Conservation (phyloP, 2,113 vertebrate species). For the Mellivora capensis region DNA sequence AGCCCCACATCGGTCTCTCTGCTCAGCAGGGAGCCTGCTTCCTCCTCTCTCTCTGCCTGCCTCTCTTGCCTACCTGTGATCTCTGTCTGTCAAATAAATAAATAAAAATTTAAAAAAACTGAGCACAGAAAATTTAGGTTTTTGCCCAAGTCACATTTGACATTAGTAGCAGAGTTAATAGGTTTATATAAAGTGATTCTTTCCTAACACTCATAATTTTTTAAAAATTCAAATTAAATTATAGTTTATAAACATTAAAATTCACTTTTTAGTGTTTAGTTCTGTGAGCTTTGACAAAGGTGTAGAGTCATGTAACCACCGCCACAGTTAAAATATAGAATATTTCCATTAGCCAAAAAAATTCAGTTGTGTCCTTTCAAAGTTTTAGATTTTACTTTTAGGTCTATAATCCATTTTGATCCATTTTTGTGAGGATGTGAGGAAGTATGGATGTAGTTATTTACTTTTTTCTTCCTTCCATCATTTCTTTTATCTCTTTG, state of each 20-base stretch:
- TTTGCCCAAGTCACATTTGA: neutral
- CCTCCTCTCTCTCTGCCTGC: no score
- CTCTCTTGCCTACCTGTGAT: no score
- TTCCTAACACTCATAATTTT: neutral
- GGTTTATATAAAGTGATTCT: neutral
- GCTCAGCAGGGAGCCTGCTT: no score
- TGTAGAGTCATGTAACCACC: neutral
- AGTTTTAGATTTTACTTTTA: constrained; percentile 46
- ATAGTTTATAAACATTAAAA: neutral
- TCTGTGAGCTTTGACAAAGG: constrained; percentile 11
- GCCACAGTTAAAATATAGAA: neutral
- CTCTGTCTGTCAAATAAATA: no score
- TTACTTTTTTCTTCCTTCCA: neutral
- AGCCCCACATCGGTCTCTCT: no score
- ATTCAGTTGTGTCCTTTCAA: neutral
- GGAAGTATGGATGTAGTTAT: neutral
- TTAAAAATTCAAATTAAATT: neutral
- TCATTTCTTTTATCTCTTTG: neutral
- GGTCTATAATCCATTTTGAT: neutral
- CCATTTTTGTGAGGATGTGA: neutral
- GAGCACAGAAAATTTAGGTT: neutral
- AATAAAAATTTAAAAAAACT: constrained; percentile 23
- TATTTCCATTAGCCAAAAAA: neutral
- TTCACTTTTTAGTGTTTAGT: neutral
- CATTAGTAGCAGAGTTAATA: neutral